Evolutionary conservation across 2,113 vertebrate species (phyloP).

Genomic region (Strix aluco): DNA sequence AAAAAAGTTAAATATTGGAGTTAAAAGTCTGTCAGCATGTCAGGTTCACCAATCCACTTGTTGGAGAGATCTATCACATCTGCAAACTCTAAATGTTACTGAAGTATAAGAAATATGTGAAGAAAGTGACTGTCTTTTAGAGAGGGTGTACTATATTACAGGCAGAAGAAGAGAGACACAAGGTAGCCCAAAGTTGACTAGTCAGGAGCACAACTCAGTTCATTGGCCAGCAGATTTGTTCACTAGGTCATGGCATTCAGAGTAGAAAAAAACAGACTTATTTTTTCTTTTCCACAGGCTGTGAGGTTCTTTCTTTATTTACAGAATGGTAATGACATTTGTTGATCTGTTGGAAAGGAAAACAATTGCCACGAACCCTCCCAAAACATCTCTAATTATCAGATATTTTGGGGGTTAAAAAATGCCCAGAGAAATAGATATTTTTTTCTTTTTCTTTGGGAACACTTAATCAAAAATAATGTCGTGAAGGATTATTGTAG

Average conservation of each 20-base stretch:
- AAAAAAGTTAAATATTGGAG: not conserved
- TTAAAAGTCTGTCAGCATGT: not conserved
- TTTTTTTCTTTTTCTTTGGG: not conserved
- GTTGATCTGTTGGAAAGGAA: not conserved
- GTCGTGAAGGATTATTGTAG: not conserved
- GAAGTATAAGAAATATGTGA: not conserved
- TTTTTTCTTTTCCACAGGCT: not conserved
- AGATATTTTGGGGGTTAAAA: not conserved
- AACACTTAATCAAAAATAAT: not conserved
- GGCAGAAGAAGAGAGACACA: not conserved
- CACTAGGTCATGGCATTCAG: not conserved
- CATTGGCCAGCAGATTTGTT: not conserved
- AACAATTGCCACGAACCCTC: not conserved
- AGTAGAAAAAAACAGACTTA: not conserved
- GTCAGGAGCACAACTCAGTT: not conserved
- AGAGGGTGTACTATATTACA: not conserved
- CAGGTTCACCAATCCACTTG: not conserved
- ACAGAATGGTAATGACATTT: not conserved
- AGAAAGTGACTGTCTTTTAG: not conserved
- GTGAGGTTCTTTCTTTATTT: not conserved
- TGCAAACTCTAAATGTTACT: not conserved
- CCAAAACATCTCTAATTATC: not conserved
- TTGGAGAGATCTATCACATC: not conserved
- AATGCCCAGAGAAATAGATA: not conserved
- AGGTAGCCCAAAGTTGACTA: not conserved